These are phyloP conservation scores for Caenorhabditis remanei DNA, from an alignment of 1,140 invertebrate genomes.

Conservation along the genomic window DNA sequence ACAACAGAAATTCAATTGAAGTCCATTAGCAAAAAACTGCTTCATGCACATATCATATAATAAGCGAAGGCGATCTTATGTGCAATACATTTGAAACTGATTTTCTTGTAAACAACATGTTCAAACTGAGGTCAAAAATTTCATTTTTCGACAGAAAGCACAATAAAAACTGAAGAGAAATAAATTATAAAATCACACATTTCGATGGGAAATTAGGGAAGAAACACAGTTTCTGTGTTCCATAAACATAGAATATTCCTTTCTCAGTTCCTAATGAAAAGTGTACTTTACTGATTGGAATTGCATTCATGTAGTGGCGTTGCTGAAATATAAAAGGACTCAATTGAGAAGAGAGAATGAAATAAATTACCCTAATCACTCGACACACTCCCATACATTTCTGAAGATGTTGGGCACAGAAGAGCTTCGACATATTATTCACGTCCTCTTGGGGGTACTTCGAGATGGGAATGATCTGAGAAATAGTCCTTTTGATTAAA, in stretches of 20 bases:
- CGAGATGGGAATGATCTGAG: constrained; percentile 74
- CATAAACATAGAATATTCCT: constrained; percentile 77
- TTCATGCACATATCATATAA: too few relatives aligned
- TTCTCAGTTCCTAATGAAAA: constrained; percentile 70
- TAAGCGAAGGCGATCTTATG: too few relatives aligned
- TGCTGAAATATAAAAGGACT: constrained; percentile 72
- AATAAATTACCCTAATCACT: constrained; percentile 69
- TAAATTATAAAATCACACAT: constrained; percentile 74
- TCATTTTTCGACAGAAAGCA: neutral
- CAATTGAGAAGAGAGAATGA: neutral
- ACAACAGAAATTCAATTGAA: too few relatives aligned
- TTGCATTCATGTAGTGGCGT: constrained; percentile 72
- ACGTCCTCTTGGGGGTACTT: constrained; percentile 74
- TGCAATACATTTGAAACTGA: too few relatives aligned
- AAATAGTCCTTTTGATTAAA: neutral
- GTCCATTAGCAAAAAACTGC: too few relatives aligned
- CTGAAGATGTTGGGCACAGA: constrained; percentile 75
- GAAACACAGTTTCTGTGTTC: constrained; percentile 74
- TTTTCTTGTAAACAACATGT: too few relatives aligned
- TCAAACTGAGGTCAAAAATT: too few relatives aligned
- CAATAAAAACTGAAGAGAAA: neutral
- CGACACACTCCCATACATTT: constrained; percentile 74
- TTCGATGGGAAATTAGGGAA: constrained; percentile 76
- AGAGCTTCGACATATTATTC: constrained; percentile 73
- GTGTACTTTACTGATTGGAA: constrained; percentile 75